phyloP scores from a whole-genome alignment of 2,113 vertebrate species.

The Sorex araneus region DNA sequence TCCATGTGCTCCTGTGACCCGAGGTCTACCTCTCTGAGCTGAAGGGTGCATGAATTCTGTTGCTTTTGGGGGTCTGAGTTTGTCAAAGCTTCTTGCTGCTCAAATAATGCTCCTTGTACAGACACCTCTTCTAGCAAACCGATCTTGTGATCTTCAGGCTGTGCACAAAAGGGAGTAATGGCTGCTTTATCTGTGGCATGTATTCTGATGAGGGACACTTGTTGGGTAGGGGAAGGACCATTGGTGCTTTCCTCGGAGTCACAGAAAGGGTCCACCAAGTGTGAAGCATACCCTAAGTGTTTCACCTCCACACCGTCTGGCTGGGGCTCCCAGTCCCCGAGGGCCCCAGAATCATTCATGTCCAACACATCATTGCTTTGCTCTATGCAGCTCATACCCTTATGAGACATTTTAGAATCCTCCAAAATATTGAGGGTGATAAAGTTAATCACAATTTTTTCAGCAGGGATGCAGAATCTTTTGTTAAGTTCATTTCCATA shows the following conservation, averaged over 20 bases:
- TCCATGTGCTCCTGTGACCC: not conserved
- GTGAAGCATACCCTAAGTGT: conserved; percentile 65
- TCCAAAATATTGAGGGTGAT: conserved; percentile 83
- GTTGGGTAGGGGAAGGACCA: not conserved
- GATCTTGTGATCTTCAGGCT: conserved; percentile 34
- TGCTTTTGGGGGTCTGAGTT: not conserved
- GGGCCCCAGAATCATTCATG: not conserved
- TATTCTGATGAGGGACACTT: conserved; percentile 14
- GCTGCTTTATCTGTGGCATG: not conserved
- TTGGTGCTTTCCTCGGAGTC: not conserved
- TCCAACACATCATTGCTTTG: not conserved
- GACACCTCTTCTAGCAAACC: conserved; percentile 17
- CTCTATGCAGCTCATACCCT: not conserved
- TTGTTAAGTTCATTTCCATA: conserved; percentile 85
- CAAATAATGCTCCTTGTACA: not conserved
- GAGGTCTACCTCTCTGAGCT: conserved; percentile 55
- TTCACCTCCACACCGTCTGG: conserved; percentile 17
- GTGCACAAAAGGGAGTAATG: conserved; percentile 52
- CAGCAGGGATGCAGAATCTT: conserved; percentile 85
- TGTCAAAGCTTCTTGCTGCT: conserved; percentile 1
- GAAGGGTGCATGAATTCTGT: conserved; percentile 51
- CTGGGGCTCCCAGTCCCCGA: not conserved
- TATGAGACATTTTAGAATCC: conserved; percentile 72
- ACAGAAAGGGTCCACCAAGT: conserved; percentile 11
- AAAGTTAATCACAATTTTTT: conserved; percentile 86